Evolutionary conservation across 2,888 invertebrate genomes (phyloP), one percentile per base, ranked within the genome.

Genomic region (Clanis bilineata): DNA sequence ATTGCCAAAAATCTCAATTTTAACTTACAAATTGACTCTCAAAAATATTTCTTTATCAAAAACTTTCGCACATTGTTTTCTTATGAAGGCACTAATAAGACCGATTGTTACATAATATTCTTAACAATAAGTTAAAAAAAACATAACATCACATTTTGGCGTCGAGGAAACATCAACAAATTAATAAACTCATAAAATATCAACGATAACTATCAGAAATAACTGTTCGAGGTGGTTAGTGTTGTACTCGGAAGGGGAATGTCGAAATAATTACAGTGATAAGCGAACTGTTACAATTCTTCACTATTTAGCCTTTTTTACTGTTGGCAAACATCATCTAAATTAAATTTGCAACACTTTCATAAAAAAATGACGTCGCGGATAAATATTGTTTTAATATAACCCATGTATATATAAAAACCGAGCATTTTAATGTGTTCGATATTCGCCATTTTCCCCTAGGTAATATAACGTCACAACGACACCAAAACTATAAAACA

Each of bases 121-220:
- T 18, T 18, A 9, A 41, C 18, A n/a, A n/a, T 36, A 36, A 12
- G 12, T 36, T 10, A 36, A 36, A 36, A 18, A 28, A 28, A 25
- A 51, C 58, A 51, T 38, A 21, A 51, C 47, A 15, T 51, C 12
- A 58, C 58, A 51, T 38, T 44, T n/a, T 25, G 25, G 6, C 36
- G 57, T 15, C 23, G 15, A 39, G n/a, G 38, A 58, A 47, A 51
- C n/a, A 58, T 51, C n/a, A 58, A 58, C 58, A 47, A 47, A 47
- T 21, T 58, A 57, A 58, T 58, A 58, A 58, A 58, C 58, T 58
- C 51, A 51, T 15, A 39, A 57, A 51, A 58, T 51, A 58, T 58
- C 51, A 58, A 58, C 58, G 58, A 58, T 38, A 39, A 58, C 38
- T 51, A 58, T 51, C 18, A 58, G 45, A 25, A 23, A 41, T 32